Base-by-base conservation (phyloP, 1,140 invertebrate genomes). In the Drosophila paulistorum region DNA sequence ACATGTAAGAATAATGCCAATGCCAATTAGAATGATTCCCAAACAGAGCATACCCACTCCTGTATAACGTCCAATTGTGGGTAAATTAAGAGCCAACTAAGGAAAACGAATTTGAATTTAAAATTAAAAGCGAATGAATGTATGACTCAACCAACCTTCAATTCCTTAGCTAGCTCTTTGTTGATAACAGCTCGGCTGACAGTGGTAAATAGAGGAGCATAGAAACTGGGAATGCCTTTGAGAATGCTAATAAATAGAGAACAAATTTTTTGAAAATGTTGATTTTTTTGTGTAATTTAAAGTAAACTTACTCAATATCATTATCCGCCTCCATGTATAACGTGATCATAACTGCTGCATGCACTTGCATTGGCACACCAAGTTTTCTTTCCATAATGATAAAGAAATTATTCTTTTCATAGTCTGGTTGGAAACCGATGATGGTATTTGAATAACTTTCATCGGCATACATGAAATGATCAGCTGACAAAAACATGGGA, bases 391-490 rank as follows among this genome's bases (percentile, higher is more conserved):
- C 96, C 58, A 97, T 85, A 17, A 94, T 92, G 45, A 98, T 93
- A 54, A 92, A 94, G 81, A 96, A 95, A 70, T 95, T 93, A 82
- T 98, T 96, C 68, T 94, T 93, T 0, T 94, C 92, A 55, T 94
- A 93, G 64, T 95, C 90, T 0, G 97, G 97, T 0, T 93, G 68
- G 91, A 97, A 92, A 57, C 97, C 97, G 1, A 92, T 90, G 5
- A 98, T 94, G 3, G 92, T 91, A 1, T 94, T 72, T 7, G 84
- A 74, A 60, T 97, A 96, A 72, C 92, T 94, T 0, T 94, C 92
- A 91, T 98, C 96, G 0, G 95, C 96, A 69, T 96, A 93, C 90
- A 96, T 95, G 93, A 98, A 98, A 92, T 98, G 97, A 0, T 97
- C 97, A 63, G 95, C 95, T 1, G 97, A 97, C 17, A 97, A 91